These are phyloP conservation scores for Ctenochaetus hawaiiensis DNA, from an alignment of 2,797 vertebrate genomes.

Conservation along the genomic window DNA sequence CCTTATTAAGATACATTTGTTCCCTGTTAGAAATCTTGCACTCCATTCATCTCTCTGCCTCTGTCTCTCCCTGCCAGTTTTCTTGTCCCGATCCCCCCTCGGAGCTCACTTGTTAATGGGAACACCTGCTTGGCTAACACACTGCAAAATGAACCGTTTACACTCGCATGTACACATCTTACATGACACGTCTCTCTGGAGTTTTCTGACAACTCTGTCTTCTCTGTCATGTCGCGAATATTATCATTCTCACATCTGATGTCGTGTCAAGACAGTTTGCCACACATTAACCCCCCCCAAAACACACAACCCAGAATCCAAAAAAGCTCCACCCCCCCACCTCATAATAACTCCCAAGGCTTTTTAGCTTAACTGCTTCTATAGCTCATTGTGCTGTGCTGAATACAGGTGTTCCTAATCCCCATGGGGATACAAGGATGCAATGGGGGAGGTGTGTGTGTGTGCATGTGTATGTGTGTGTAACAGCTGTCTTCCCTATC, in stretches of 20 bases:
- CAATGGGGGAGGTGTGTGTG: slow-evolving; percentile 59
- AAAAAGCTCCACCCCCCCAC: slow-evolving; percentile 52
- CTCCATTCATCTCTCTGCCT: slow-evolving; percentile 61
- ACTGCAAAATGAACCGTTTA: slow-evolving; percentile 74
- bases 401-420: slow-evolving; percentile 86
- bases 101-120: slow-evolving; percentile 78
- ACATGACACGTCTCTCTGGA: slow-evolving; percentile 60
- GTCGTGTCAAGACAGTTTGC: slow-evolving; percentile 40
- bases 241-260: slow-evolving; percentile 61
- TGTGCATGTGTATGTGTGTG: slow-evolving; percentile 51
- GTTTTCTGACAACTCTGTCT: slow-evolving; percentile 63
- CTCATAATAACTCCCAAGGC: slow-evolving; percentile 69
- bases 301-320: neutral
- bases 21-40: slow-evolving; percentile 47
- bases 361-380: slow-evolving; percentile 77
- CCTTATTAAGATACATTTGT: slow-evolving; percentile 46
- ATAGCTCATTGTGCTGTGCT: slow-evolving; percentile 79
- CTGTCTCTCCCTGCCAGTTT: slow-evolving; percentile 44
- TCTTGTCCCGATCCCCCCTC: slow-evolving; percentile 57
- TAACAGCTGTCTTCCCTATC: slow-evolving; percentile 78
- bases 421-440: slow-evolving; percentile 70
- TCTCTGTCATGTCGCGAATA: slow-evolving; percentile 48
- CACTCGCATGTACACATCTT: slow-evolving; percentile 52
- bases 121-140: slow-evolving; percentile 80
- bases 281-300: slow-evolving; percentile 50